Evolutionary conservation across 2,888 invertebrate species (phyloP), one percentile per base, ranked within the genome.

Genomic region (Ametastegia equiseti): DNA sequence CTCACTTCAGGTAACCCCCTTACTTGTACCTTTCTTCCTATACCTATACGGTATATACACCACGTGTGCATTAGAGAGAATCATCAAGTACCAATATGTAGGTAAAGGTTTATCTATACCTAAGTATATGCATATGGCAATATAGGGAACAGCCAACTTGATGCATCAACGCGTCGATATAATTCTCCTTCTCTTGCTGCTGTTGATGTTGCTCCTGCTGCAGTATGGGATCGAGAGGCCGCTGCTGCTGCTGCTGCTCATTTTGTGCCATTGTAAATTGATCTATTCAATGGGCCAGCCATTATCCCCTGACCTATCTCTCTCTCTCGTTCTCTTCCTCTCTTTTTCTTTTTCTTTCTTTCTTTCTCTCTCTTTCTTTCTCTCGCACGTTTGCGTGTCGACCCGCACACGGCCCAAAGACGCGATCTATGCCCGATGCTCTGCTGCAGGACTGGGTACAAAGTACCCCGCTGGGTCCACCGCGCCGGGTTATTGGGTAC

Each of bases 211-310:
- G 2, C 60, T 54, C 15, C 30, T 60, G 30, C 30, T 60, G 60
- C 60, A 60, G 30, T 60, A 15, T 60, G 39, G 39, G 60, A 45
- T 39, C 60, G 30, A 30, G 84, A 82, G 82, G 73, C 75, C 71
- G 81, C 82, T 80, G 67, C 80, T 81, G 84, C 88, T 91, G 91
- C 90, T 81, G 84, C 88, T 91, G 91, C 90, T 91, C 91, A 88
- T 91, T 91, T 91, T 89, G 89, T 88, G 88, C 90, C 91, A 91
- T 91, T 91, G 91, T 91, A 91, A 91, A 91, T 91, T 91, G 91
- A 91, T 91, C 91, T 90, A 91, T 91, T 91, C 90, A 91, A 90
- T 91, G 91, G 91, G 87, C 88, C 89, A 89, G 86, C 86, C 88
- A 87, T 90, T 89, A 91, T 91, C 89, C 89, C 88, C 85, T 78